phyloP scores from a whole-genome alignment of 2,113 vertebrate genomes.

The Danionella cerebrum region DNA sequence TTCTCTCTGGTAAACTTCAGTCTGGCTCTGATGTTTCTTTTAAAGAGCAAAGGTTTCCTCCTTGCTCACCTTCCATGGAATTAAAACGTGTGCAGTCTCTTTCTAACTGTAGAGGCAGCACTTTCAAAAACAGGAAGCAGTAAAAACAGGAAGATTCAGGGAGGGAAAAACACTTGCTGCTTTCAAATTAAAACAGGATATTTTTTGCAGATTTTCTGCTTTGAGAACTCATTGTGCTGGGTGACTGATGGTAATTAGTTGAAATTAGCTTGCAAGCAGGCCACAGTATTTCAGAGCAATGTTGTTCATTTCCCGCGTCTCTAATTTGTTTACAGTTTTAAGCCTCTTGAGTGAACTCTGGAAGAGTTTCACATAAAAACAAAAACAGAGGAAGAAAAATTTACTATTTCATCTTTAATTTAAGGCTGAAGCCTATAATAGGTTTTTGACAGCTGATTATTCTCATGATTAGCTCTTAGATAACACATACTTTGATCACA shows the following conservation, averaged over 20 bases:
- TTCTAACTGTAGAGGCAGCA: too few species aligned
- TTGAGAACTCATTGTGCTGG: conserved; percentile 9
- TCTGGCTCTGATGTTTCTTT: too few species aligned
- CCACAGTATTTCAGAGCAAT: conserved; percentile 11
- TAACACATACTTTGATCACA: too few species aligned
- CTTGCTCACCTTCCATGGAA: too few species aligned
- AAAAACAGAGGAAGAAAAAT: not conserved
- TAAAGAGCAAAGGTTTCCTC: too few species aligned
- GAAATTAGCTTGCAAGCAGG: conserved; percentile 30
- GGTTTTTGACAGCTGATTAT: not conserved
- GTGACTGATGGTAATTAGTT: conserved; percentile 37
- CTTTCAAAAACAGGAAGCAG: not conserved
- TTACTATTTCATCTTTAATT: not conserved
- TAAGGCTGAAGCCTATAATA: not conserved
- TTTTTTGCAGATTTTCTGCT: not conserved
- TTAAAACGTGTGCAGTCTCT: not conserved
- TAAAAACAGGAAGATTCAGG: conserved; percentile 10
- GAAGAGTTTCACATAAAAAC: conserved; percentile 10
- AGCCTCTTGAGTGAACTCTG: conserved; percentile 7
- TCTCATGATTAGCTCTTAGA: too few species aligned
- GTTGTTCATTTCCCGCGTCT: not conserved
- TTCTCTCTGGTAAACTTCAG: too few species aligned
- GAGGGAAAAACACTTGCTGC: conserved; percentile 6
- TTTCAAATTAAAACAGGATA: not conserved
- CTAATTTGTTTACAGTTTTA: conserved; percentile 29